Evolutionary conservation across 1,140 invertebrate species (phyloP), one percentile per base, ranked within the genome.

Genomic region (Drosophila nannoptera): DNA sequence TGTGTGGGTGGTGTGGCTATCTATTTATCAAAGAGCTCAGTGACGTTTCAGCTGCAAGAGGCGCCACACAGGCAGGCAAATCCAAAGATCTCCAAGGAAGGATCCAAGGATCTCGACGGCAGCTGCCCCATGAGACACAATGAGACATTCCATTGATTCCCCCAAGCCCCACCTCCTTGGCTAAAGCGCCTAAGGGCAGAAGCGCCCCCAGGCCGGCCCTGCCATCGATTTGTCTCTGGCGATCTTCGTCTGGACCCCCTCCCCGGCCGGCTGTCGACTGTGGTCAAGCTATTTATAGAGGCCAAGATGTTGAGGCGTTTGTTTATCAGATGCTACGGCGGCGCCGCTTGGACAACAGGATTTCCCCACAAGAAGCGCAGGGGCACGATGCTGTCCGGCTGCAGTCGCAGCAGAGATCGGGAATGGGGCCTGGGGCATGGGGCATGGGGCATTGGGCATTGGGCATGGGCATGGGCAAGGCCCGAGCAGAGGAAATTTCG

Each of bases 301-400:
- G 7, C 8, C 52, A 75, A 61, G 52, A 60, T 68, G 70, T 50
- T 65, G 64, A 68, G 54, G 22, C 31, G 35, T 53, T 46, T 49
- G 40, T 49, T 22, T 12, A 40, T 65, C 33, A 60, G 42, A 56
- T 59, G 29, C 16, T 73, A 56, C 73, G 68, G 69, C 43, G 43
- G 69, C 73, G 78, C n/a, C n/a, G n/a, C 56, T 32, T 73, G 80
- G 69, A 64, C 66, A 77, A 86, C 80, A 84, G 81, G 81, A 84
- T 84, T 84, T 86, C 81, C 81, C 81, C 81, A 86, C 77, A 81
- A 86, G 81, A 84, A 84, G 77, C 70, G 60, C 69, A 80, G 35
- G 63, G 68, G 78, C 48, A 53, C 61, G 61, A 63, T 45, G 42
- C 72, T 66, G 73, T 54, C 74, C 72, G 63, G 69, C 40, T 69